Base-by-base conservation (phyloP, 2,797 vertebrate species). In the Esox masquinongy region DNA sequence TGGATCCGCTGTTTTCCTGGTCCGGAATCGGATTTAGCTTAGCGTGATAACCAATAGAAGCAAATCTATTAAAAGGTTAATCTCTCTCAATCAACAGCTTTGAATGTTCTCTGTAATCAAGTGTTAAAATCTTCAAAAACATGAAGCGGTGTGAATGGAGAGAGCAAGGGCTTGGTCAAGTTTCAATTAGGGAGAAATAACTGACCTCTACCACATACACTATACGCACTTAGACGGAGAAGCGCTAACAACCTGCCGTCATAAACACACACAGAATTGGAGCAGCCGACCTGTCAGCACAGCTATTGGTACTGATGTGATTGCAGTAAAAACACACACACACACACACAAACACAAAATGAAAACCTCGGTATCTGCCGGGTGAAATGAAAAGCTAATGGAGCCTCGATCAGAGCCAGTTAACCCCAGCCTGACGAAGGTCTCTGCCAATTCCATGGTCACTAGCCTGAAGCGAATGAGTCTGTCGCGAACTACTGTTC, bases 241-340 rank as follows among this genome's bases (percentile, higher is more conserved):
- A 24, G 22, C n/a, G 11, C 22, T 12, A 24, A 26, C 24, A 24
- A 61, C 56, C 56, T n/a, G 56, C n/a, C 3, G 56, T 59, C 1
- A 9, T 86, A 84, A 88, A 86, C 80, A 89, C 86, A 82, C 9
- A 47, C 12, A 7, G 43, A 47, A 11, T 47, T 47, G 43, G 43
- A 47, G 11, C 43, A 11, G 43, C 43, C 43, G 12, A 47, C 43
- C 12, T 47, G 43, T 47, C 43, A 47, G 43, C 43, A 47, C 9
- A 47, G 43, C 43, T 47, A 39, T 39, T 39, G 36, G 36, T 39
- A 6, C 7, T 39, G 36, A 39, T 39, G 36, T 39, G 36, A 39
- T 39, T 39, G 36, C 36, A 39, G 4, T 39, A 39, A 39, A 39
- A 39, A 39, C 12, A 47, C 1, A 47, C 12, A 47, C 43, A 47